Conservation (phyloP, 2,888 invertebrate genomes). For the Nemurella pictetii region DNA sequence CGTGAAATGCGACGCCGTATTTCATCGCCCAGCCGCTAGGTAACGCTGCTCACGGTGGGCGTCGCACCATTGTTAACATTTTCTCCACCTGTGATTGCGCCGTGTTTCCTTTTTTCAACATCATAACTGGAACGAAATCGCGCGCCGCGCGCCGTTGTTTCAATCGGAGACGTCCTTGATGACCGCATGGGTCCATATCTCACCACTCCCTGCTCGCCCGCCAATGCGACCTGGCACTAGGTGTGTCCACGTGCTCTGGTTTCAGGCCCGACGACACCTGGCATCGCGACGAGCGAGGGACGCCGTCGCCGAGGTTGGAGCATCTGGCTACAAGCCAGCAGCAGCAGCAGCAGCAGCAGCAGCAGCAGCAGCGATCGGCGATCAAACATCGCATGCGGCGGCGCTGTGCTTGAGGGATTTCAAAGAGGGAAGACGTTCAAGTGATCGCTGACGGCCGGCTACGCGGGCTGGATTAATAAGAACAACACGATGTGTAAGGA, state of each 20-base stretch:
- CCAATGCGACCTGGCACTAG: background rate
- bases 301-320: background rate
- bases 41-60: background rate
- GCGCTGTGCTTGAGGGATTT: conserved; percentile 3
- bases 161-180: conserved; percentile 22
- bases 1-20: conserved; percentile 1
- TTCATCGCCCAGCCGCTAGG: background rate
- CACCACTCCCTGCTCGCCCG: conserved; percentile 16
- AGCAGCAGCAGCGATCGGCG: background rate
- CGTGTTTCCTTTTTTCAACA: background rate
- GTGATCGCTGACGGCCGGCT: background rate
- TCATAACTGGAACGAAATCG: background rate
- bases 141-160: background rate
- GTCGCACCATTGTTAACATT: conserved; percentile 13
- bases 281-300: background rate
- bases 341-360: too few relatives aligned
- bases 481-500: background rate
- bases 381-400: background rate
- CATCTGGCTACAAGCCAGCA: background rate
- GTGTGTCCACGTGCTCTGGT: background rate
- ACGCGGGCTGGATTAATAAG: background rate
- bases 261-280: background rate
- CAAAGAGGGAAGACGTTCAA: background rate
- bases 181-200: background rate
- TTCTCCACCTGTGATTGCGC: conserved; percentile 2